These are phyloP conservation scores for Selenia dentaria DNA, from an alignment of 2,888 invertebrate species.

Conservation along the genomic window DNA sequence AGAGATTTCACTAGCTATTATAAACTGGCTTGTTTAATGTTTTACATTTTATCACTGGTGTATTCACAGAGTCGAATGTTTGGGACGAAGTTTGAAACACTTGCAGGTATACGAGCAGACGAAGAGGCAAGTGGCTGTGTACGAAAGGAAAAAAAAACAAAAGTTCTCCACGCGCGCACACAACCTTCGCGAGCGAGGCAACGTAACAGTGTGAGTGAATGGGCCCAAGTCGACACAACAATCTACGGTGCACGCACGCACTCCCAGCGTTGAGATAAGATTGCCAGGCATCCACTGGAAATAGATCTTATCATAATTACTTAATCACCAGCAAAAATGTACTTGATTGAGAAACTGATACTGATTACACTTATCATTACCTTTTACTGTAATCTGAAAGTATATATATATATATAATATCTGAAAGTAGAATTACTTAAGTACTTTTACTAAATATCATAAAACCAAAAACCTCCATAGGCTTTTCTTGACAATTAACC, in stretches of 20 bases:
- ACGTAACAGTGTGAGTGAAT: constrained; percentile 78
- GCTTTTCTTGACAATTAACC: no score
- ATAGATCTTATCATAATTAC: constrained; percentile 20
- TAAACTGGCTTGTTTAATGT: constrained; percentile 38
- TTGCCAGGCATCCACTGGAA: constrained; percentile 40
- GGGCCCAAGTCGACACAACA: constrained; percentile 42
- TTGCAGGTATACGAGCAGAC: constrained; percentile 61
- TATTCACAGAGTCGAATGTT: constrained; percentile 30
- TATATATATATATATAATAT: no score
- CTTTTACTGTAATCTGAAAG: no score
- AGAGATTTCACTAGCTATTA: constrained; percentile 59
- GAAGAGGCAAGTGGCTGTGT: constrained; percentile 58
- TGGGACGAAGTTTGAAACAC: constrained; percentile 45
- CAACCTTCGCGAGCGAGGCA: constrained; percentile 58
- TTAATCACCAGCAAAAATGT: no score
- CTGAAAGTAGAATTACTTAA: no score
- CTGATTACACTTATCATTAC: no score
- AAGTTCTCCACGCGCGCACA: constrained; percentile 56
- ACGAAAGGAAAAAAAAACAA: constrained; percentile 69
- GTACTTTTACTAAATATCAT: no score
- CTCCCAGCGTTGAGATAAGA: constrained; percentile 46
- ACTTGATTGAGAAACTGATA: no score
- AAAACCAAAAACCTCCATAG: no score
- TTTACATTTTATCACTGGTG: constrained; percentile 25
- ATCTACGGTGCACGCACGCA: constrained; percentile 39